phyloP scores from a whole-genome alignment of 1,140 invertebrate species.

The Thereuonema tuberculata region DNA sequence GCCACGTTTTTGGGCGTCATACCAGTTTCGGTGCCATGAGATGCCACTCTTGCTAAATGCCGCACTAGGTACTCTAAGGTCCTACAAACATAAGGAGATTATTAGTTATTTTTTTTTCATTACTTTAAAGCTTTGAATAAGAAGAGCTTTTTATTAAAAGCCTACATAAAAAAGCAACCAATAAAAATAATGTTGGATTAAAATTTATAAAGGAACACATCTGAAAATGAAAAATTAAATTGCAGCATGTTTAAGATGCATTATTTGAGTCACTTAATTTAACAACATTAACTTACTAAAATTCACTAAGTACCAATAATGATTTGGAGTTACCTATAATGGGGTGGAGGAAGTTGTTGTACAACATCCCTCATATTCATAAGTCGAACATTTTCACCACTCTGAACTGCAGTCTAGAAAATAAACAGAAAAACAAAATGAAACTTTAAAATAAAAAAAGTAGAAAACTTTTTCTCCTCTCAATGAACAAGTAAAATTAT shows the following conservation, averaged over 20 bases:
- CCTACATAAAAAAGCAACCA: constrained; percentile 19
- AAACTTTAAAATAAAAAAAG: not conserved
- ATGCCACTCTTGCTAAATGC: constrained; percentile 76
- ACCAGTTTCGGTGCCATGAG: constrained; percentile 69
- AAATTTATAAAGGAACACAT: too few species aligned
- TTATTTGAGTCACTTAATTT: too few species aligned
- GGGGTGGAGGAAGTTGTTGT: constrained; percentile 83
- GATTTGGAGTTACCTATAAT: constrained; percentile 70
- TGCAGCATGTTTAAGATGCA: too few species aligned
- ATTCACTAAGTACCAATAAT: too few species aligned
- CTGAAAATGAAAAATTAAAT: too few species aligned
- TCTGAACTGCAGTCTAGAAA: constrained; percentile 57
- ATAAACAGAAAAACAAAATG: not conserved
- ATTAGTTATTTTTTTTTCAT: not conserved
- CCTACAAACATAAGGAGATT: constrained; percentile 34
- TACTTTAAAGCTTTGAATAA: constrained; percentile 6
- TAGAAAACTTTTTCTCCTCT: constrained; percentile 5
- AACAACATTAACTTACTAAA: too few species aligned
- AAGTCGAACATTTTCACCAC: constrained; percentile 50
- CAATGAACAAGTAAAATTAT: not conserved
- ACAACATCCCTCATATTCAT: constrained; percentile 71
- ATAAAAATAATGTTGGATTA: constrained; percentile 14
- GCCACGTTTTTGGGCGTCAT: constrained; percentile 97
- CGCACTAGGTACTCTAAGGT: constrained; percentile 86
- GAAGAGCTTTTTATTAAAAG: constrained; percentile 18